A percentile compares a stretch with the other conserved stretches of the same genome.
These are phyloP conservation scores for Neocrepidodera transversa DNA, from an alignment of 2,888 invertebrate genomes.

Conservation along the genomic window DNA sequence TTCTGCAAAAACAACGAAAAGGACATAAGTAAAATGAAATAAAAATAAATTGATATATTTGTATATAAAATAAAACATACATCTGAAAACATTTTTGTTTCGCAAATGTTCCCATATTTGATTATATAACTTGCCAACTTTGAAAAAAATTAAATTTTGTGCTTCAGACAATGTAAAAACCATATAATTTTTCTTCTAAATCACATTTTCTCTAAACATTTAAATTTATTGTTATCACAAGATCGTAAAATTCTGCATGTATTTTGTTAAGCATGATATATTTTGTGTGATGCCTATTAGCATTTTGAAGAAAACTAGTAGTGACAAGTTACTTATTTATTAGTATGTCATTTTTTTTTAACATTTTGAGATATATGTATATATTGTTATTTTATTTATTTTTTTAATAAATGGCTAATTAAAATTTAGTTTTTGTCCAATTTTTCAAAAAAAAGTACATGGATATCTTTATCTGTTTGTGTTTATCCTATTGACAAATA, in stretches of 20 bases:
- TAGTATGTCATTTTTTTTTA: constrained; percentile 14
- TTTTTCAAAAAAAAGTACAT: constrained; percentile 2
- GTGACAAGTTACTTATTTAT: constrained; percentile 5
- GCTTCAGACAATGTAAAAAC: constrained; percentile 14
- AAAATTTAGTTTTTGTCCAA: constrained; percentile 11
- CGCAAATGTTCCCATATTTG: too few relatives aligned
- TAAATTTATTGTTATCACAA: not conserved
- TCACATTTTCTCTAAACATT: not conserved
- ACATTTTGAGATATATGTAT: constrained; percentile 28
- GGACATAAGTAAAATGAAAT: too few relatives aligned
- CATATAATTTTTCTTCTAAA: not conserved
- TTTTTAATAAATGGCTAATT: constrained; percentile 24
- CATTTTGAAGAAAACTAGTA: constrained; percentile 7
- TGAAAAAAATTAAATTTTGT: too few relatives aligned
- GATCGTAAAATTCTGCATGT: constrained; percentile 3
- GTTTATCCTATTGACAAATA: constrained; percentile 9
- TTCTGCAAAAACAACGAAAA: too few relatives aligned
- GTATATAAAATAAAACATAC: too few relatives aligned
- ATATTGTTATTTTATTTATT: constrained; percentile 24
- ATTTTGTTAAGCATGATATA: constrained; percentile 6
- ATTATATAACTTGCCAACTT: too few relatives aligned
- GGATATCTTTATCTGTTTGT: not conserved
- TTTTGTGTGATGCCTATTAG: constrained; percentile 15
- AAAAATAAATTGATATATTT: too few relatives aligned
- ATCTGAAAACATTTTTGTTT: too few relatives aligned